Evolutionary conservation across 2,797 vertebrate genomes (phyloP), one percentile per base, ranked within the genome.

Genomic region (Atherinosoma microstoma): DNA sequence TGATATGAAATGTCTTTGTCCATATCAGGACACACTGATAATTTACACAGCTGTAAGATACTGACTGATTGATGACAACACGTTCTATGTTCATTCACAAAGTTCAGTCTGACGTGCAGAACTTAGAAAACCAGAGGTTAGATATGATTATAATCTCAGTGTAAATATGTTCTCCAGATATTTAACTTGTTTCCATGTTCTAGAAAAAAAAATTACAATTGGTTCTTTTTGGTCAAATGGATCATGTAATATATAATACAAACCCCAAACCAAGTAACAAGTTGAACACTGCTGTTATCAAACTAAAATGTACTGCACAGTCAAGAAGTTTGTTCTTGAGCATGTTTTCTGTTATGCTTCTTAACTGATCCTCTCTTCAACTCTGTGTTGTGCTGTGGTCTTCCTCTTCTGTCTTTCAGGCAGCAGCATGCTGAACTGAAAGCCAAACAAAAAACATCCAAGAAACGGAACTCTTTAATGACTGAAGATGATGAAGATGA

Each of bases 401-500:
- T n/a, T 49, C 47, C 2, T 8, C 3, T 22, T 64, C 34, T 72
- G 20, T 65, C 32, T 20, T 1, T 27, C 78, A 93, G 92, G 16
- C 3, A 60, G 40, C 84, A 96, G 92, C 87, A 80, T 0, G 59
- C 62, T 29, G 73, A 86, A 8, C 84, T 85, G 3, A 84, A 64
- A 40, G n/a, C 42, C 69, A 68, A 20, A 69, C 78, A 79, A 6
- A 40, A 73, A 20, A 1, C 70, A 4, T 32, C 42, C 0, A 75
- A 80, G 0, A 30, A 16, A 2, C 59, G 3, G 34, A 1, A 2
- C n/a, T 1, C 2, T 11, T 64, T 18, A 1, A 76, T 76, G 65
- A 4, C 11, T 88, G 86, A 76, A 1, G 3, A 85, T 35, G 64
- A 67, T 0, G 87, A 94, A 3, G 1, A 93, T 64, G 64, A 53